Evolutionary conservation across 2,113 vertebrate species (phyloP).

Genomic region (Ciconia boyciana): DNA sequence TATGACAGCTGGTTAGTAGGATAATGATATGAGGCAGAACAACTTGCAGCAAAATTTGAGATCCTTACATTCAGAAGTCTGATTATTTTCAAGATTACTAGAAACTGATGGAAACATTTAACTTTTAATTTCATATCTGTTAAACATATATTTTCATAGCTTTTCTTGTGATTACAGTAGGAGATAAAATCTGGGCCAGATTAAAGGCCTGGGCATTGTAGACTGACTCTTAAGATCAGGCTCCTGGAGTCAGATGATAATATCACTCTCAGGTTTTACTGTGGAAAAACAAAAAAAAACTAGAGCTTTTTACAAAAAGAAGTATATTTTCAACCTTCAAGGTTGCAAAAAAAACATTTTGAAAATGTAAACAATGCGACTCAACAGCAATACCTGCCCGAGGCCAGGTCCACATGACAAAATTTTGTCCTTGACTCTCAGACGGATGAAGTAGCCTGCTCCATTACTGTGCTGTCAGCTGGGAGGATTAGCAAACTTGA

Average conservation of each 20-base stretch:
- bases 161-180: slow-evolving; percentile 13
- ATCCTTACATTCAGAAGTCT: neutral
- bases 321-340: neutral
- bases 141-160: neutral
- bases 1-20: neutral
- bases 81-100: neutral
- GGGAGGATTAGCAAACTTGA: neutral
- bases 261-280: neutral
- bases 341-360: neutral
- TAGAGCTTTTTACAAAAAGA: neutral
- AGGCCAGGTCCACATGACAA: neutral
- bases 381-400: neutral
- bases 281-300: accelerated
- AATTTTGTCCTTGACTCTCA: neutral
- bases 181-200: slow-evolving; percentile 4
- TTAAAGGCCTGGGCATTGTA: neutral
- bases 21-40: neutral
- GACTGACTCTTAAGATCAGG: neutral
- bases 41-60: neutral
- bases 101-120: neutral
- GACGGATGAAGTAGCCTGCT: neutral
- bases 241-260: neutral
- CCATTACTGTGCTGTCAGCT: neutral
- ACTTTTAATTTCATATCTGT: neutral
- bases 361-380: neutral